These are phyloP conservation scores for Poeciliopsis gracilis DNA, from an alignment of 2,797 vertebrate species.

Conservation along the genomic window DNA sequence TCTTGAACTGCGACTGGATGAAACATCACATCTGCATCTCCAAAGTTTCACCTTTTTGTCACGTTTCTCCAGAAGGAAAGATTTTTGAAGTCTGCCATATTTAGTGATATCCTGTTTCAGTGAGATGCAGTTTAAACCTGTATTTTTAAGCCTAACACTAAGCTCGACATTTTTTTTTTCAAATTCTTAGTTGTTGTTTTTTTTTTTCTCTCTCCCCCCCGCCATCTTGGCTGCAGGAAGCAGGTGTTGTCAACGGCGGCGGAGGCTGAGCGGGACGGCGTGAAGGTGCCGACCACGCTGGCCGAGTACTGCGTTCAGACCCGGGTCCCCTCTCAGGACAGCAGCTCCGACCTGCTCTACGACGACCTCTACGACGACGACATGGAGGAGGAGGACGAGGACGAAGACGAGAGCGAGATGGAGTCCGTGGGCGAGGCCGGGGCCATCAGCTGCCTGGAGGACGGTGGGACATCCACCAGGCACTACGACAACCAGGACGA, in stretches of 20 bases:
- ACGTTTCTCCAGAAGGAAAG: not conserved
- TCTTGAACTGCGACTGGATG: too few relatives aligned
- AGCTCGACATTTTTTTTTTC: not conserved
- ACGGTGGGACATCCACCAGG: conserved; percentile 77
- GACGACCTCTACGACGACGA: conserved; percentile 97
- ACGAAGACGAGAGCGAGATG: conserved; percentile 88
- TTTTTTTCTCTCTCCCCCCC: not conserved
- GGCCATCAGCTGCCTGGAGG: conserved; percentile 82
- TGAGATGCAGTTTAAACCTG: not conserved
- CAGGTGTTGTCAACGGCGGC: conserved; percentile 96
- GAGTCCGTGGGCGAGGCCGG: conserved; percentile 87
- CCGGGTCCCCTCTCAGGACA: conserved; percentile 98
- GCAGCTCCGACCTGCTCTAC: conserved; percentile 97
- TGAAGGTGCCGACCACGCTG: conserved; percentile 95
- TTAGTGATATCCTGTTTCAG: not conserved
- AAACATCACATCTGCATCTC: too few relatives aligned
- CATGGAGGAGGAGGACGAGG: conserved; percentile 96
- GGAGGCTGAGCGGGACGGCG: conserved; percentile 95
- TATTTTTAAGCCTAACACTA: not conserved
- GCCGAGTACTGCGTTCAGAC: conserved; percentile 99
- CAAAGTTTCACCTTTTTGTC: too few relatives aligned
- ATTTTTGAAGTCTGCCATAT: not conserved
- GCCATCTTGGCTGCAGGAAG: conserved; percentile 80
- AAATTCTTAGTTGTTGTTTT: not conserved
- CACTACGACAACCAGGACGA: conserved; percentile 95